Conservation (phyloP, 1,140 invertebrate genomes). For the Frieseomelitta varia region DNA sequence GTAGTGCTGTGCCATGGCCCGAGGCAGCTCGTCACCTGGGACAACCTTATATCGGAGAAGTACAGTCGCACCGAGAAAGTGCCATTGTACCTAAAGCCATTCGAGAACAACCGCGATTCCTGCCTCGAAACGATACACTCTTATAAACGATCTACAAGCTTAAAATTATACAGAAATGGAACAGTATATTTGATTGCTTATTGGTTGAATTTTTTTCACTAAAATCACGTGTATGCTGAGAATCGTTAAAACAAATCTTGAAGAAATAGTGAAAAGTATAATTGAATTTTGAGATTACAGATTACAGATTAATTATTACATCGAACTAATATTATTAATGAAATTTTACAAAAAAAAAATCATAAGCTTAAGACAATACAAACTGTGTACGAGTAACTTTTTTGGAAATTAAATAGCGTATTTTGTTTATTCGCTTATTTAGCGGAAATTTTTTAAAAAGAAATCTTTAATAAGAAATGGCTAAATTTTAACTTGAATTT, state of each 20-base stretch:
- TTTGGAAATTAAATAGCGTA: neutral
- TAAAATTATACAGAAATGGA: neutral
- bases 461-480: neutral
- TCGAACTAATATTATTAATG: too few relatives aligned
- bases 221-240: neutral
- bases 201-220: neutral
- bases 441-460: neutral
- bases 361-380: too few relatives aligned
- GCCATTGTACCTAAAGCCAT: conserved; percentile 64
- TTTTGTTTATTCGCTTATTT: too few relatives aligned
- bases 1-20: conserved; percentile 77
- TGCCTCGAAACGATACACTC: conserved; percentile 31
- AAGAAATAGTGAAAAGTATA: neutral
- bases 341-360: too few relatives aligned
- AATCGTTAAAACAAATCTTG: neutral
- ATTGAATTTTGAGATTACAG: neutral
- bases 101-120: conserved; percentile 51
- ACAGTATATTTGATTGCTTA: neutral
- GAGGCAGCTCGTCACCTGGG: conserved; percentile 80
- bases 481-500: neutral
- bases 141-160: conserved; percentile 14
- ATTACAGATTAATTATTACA: too few relatives aligned
- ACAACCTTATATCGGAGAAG: conserved; percentile 78
- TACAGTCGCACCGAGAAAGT: conserved; percentile 78
- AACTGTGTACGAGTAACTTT: conserved; percentile 42